Base-by-base conservation (phyloP, 2,797 vertebrate species). In the Bufotes viridis region DNA sequence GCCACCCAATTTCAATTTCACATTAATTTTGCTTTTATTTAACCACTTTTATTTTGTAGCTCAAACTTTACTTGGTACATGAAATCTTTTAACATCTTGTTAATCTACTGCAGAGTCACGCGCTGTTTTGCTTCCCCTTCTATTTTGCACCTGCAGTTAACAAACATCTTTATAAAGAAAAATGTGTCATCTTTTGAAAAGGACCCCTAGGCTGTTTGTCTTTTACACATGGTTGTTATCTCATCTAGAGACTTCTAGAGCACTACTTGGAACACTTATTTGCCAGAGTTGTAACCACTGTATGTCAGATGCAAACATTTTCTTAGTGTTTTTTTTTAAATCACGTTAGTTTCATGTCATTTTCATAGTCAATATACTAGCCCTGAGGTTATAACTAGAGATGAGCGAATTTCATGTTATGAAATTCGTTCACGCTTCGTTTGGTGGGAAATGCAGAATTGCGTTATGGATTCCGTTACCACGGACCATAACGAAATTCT, bases 111-210 rank as follows among this genome's bases (percentile, higher is more conserved):
- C 17, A 72, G 9, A 51, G 9, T 82, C 42, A 82, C 22, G 22
- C 60, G 17, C 14, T 49, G 49, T 29, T 84, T 84, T 34, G 20
- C 82, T 84, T 74, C 63, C 24, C 18, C 70, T 3, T 60, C 29
- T n/a, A 49, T 49, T 70, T 60, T 29, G 22, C 82, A 84, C 82
- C 82, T 84, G 82, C 70, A 74, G 53, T 75, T 75, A 84, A 74
- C 82, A 84, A 84, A 84, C 82, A 84, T 75, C 69, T 17, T 81
- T 81, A 81, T 67, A 81, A 81, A 65, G 60, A 81, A 81, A 65
- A 81, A 81, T 65, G 42, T 81, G 80, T 81, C 80, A 81, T 75
- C 55, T 49, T 84, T 74, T 75, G 49, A 74, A 83, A 84, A 84
- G 82, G 29, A 61, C 70, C 70, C 70, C 70, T 49, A 74, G 82